Percentiles rank a stretch among this genome's conserved stretches.
Conservation (phyloP, 2,113 vertebrate species). For the Strix uralensis region DNA sequence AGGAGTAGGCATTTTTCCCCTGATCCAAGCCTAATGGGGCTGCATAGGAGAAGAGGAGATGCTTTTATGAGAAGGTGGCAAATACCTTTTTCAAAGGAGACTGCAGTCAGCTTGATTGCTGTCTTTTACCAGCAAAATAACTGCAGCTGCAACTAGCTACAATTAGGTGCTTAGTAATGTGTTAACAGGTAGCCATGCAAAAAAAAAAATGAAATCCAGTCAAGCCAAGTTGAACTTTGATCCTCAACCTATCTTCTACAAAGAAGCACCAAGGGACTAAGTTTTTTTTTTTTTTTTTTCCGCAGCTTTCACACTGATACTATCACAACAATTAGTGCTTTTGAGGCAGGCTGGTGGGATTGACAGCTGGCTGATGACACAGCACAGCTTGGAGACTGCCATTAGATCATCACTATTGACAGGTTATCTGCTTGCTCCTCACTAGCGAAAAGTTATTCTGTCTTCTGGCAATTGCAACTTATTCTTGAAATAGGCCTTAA, state of each 20-base stretch:
- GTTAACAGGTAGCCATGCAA: slow-evolving; percentile 21
- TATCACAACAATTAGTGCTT: slow-evolving; percentile 61
- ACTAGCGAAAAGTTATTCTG: not conserved
- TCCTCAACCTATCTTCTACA: slow-evolving; percentile 15
- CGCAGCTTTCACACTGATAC: slow-evolving; percentile 40
- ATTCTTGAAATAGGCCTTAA: not conserved
- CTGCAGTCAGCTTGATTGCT: not conserved
- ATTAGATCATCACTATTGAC: slow-evolving; percentile 63
- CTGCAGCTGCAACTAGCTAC: not conserved
- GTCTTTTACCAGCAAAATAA: slow-evolving; percentile 6
- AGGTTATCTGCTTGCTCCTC: slow-evolving; percentile 31
- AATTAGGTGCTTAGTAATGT: slow-evolving; percentile 1
- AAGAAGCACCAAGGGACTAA: slow-evolving; percentile 10
- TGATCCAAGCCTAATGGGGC: not conserved
- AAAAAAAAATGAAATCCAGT: slow-evolving; percentile 18
- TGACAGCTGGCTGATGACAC: slow-evolving; percentile 62
- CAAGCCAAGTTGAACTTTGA: slow-evolving; percentile 42
- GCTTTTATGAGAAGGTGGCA: not conserved
- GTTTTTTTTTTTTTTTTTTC: slow-evolving; percentile 25
- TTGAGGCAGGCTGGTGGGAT: slow-evolving; percentile 25
- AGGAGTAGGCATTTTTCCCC: not conserved
- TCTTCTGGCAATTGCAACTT: not conserved
- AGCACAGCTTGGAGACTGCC: slow-evolving; percentile 49
- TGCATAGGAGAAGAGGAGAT: not conserved
- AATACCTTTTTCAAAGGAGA: not conserved